Conservation (phyloP, 2,797 vertebrate genomes). For the Lepidocolaptes lacrymiger region DNA sequence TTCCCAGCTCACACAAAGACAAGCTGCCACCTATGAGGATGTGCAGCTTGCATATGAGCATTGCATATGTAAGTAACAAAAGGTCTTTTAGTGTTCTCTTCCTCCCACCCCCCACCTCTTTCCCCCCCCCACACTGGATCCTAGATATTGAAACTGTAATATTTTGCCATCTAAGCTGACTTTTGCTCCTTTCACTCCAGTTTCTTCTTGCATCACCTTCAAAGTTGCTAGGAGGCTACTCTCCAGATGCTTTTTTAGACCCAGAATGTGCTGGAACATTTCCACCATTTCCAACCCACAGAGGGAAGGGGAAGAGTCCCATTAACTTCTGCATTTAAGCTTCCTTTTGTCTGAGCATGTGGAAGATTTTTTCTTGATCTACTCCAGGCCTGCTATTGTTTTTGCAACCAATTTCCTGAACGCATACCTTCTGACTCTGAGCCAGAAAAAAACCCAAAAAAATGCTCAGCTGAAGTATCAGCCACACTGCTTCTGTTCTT, state of each 20-base stretch:
- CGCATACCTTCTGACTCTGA: neutral
- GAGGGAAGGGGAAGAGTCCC: neutral
- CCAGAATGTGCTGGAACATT: neutral
- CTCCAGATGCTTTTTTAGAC: neutral
- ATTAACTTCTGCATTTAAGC: neutral
- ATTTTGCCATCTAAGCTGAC: neutral
- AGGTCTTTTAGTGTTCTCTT: neutral
- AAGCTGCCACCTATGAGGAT: neutral
- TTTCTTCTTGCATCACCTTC: neutral
- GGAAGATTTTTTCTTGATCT: neutral
- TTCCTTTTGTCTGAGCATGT: neutral
- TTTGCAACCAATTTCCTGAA: neutral
- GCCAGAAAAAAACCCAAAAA: neutral
- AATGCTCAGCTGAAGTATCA: neutral
- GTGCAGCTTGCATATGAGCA: neutral
- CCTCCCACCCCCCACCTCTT: accelerated
- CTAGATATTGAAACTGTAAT: neutral
- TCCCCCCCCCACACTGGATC: neutral
- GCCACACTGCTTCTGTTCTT: neutral
- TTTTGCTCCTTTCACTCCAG: neutral
- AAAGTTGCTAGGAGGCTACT: neutral
- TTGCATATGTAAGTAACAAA: neutral
- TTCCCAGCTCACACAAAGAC: neutral
- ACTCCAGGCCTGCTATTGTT: neutral
- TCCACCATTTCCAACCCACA: neutral